Base-by-base conservation (phyloP, 2,797 vertebrate genomes). In the Enteromius treurensis region DNA sequence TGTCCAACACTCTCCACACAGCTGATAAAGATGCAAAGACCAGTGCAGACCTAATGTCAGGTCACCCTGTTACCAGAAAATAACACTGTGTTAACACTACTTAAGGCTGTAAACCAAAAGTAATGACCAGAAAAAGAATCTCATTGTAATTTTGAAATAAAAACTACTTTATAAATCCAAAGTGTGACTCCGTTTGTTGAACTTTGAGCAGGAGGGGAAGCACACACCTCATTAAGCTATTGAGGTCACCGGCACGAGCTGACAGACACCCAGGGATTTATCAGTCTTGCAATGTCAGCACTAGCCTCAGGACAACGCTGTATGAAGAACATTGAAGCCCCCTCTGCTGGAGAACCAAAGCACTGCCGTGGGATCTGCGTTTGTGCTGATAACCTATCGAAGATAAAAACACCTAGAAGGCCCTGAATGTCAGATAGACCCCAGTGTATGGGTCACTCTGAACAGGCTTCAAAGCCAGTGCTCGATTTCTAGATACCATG, bases 101-200 rank as follows among this genome's bases (percentile, higher is more conserved):
- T 71, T 69, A 58, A 47, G 58, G 55, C 21, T 34, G 75, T n/a
- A 74, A 83, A 73, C 76, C 64, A 67, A 67, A 77, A n/a, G 37
- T 62, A 82, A 85, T 42, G 68, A 77, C 19, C 42, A 76, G 68
- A 70, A 67, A 11, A n/a, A 49, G 62, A 37, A 73, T 79, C 65
- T 80, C 78, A 76, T 32, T 85, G 65, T 60, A 49, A 45, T 62
- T 42, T 77, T 88, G 19, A 65, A 88, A 88, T 87, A 88, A 89
- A 87, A 42, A 71, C 26, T 37, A 51, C 49, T 77, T 65, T 76
- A 15, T 58, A 29, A 62, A 9, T 26, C 5, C 40, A 3, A 51
- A 32, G 55, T 29, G 34, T 58, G 32, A 29, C 64, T 14, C 34
- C 9, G n/a, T 82, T 81, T 83, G 32, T 29, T 77, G 51, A 74